Conservation (phyloP, 2,113 vertebrate genomes). For the Psophia crepitans region DNA sequence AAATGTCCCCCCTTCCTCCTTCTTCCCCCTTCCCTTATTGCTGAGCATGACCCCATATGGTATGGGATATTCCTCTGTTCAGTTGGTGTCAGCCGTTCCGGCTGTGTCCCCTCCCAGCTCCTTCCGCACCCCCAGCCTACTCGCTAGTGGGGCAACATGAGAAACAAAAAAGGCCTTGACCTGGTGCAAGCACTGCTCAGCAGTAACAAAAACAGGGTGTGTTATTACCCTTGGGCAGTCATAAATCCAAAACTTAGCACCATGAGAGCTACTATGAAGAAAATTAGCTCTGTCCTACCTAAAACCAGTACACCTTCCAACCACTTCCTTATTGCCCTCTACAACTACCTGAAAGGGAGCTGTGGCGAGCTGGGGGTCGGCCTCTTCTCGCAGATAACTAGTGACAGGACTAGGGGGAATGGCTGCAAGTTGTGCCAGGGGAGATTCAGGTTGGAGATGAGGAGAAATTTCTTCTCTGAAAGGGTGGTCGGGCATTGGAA, state of each 20-base stretch:
- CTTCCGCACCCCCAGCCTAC: background rate
- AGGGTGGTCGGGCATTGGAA: no score
- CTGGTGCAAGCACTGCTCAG: background rate
- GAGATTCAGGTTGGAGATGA: no score
- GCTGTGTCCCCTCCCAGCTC: background rate
- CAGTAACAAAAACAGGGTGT: background rate
- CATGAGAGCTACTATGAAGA: background rate
- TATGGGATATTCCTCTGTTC: background rate
- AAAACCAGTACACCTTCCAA: background rate
- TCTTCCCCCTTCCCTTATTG: background rate
- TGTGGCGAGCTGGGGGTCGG: no score
- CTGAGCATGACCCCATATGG: background rate
- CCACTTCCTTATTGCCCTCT: no score
- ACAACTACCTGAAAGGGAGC: no score
- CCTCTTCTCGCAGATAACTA: no score
- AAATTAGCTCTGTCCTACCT: background rate
- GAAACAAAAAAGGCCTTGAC: background rate
- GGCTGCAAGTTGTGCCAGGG: no score
- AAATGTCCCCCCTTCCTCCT: background rate
- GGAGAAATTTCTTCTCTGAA: no score
- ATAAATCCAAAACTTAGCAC: background rate
- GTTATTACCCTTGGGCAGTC: background rate
- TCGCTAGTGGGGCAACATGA: rapidly evolving
- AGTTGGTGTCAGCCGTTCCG: background rate
- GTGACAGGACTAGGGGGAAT: no score